Conservation (phyloP, 2,888 invertebrate species). For the Chironomus riparius region DNA sequence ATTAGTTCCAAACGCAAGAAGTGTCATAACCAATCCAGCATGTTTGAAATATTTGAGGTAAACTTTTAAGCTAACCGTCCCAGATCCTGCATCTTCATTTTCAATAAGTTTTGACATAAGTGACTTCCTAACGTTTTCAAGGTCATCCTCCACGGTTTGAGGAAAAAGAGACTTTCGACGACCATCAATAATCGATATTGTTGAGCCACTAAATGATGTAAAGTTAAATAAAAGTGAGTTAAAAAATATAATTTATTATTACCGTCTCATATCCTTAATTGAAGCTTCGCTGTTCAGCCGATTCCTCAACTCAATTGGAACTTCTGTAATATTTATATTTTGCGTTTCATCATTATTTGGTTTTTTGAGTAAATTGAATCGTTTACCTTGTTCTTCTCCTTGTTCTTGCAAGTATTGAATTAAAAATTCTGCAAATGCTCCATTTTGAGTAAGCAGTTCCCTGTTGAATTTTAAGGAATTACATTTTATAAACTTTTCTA, state of each 20-base stretch:
- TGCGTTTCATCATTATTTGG: neutral
- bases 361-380: neutral
- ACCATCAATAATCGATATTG: neutral
- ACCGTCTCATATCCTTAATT: neutral
- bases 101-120: slow-evolving; percentile 41
- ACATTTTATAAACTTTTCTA: neutral
- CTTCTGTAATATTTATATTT: neutral
- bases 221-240: neutral
- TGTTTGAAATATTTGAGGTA: slow-evolving; percentile 28
- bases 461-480: slow-evolving; percentile 36
- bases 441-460: slow-evolving; percentile 75
- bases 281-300: neutral
- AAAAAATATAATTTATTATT: neutral
- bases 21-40: neutral
- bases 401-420: slow-evolving; percentile 32
- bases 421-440: slow-evolving; percentile 36
- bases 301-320: neutral
- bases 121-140: slow-evolving; percentile 30
- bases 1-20: neutral
- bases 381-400: slow-evolving; percentile 41
- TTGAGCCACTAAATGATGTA: neutral
- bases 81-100: slow-evolving; percentile 45
- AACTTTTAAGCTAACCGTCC: slow-evolving; percentile 10
- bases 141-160: slow-evolving; percentile 27
- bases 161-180: neutral